Conservation (phyloP, 1,140 invertebrate species). For the Heliothis subflexa region DNA sequence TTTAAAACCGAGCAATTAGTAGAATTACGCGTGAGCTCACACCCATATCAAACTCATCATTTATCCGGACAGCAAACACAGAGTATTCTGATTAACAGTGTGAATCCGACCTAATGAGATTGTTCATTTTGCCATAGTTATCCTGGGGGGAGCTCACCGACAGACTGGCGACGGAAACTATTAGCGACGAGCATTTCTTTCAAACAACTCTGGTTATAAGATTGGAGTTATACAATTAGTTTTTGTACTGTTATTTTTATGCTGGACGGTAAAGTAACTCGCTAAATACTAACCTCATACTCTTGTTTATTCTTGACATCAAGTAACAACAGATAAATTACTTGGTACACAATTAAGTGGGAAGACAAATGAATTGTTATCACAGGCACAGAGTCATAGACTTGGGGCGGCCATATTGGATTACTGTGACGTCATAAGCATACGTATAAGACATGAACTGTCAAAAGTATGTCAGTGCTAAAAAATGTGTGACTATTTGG, state of each 20-base stretch:
- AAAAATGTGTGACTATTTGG: too few species aligned
- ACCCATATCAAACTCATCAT: conserved; percentile 54
- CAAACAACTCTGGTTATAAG: conserved; percentile 16
- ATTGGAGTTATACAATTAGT: conserved; percentile 21
- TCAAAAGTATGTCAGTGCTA: too few species aligned
- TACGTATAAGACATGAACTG: too few species aligned
- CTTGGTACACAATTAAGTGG: too few species aligned
- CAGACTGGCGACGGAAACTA: conserved; percentile 24
- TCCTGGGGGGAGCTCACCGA: background rate
- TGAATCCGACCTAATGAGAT: conserved; percentile 57
- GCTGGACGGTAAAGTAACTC: background rate
- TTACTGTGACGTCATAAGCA: too few species aligned
- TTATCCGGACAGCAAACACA: conserved; percentile 35
- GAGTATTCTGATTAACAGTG: conserved; percentile 58
- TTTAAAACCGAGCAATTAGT: background rate
- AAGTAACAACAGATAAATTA: too few species aligned
- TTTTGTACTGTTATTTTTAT: conserved; percentile 27
- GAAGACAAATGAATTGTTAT: too few species aligned
- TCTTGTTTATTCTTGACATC: background rate
- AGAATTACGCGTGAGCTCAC: background rate
- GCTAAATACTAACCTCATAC: background rate
- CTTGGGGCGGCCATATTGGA: too few species aligned
- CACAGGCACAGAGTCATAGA: too few species aligned
- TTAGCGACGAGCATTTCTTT: background rate
- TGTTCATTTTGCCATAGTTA: conserved; percentile 50